Evolutionary conservation across 2,888 invertebrate species (phyloP), one percentile per base, ranked within the genome.

Genomic region (Noctua pronuba): DNA sequence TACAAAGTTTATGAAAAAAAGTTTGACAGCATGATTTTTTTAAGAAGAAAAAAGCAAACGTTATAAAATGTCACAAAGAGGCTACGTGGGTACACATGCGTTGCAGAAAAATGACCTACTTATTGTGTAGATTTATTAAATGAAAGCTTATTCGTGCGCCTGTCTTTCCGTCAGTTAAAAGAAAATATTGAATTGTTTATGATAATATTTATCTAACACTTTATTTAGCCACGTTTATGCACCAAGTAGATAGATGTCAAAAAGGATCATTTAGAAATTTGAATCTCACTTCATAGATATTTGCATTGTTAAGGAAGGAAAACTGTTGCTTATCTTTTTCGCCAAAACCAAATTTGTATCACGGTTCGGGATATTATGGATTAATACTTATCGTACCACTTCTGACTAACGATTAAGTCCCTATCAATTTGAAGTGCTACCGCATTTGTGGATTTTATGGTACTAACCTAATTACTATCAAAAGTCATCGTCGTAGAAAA

Each of bases 81-180:
- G 28, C 8, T 5, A 31, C 4, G 31, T 18, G 31, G 7, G 13
- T 55, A 79, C 49, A 66, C 41, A 13, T 35, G 28, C 65, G 18
- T 35, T 52, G n/a, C 24, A 60, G 5, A 38, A 73, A 75, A 82
- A 38, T 44, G 0, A 60, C 52, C 60, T 13, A 79, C 18, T 66
- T 44, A 21, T 24, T 31, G n/a, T 18, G n/a, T 6, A 35, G 4
- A 31, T 64, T 62, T 71, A 62, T 38, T 52, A 35, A 24, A 44
- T 31, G 24, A 58, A 38, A 44, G 70, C n/a, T 16, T 16, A 44
- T 41, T 75, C 66, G 65, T 75, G 49, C 21, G n/a, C 52, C 18
- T 49, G 60, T 52, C 38, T 5, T 1, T 21, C 16, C 5, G 49
- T 35, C 35, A 44, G 28, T 35, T 24, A n/a, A 79, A 46, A 68